Conservation (phyloP, 2,888 invertebrate genomes). For the Microplitis deprimator region DNA sequence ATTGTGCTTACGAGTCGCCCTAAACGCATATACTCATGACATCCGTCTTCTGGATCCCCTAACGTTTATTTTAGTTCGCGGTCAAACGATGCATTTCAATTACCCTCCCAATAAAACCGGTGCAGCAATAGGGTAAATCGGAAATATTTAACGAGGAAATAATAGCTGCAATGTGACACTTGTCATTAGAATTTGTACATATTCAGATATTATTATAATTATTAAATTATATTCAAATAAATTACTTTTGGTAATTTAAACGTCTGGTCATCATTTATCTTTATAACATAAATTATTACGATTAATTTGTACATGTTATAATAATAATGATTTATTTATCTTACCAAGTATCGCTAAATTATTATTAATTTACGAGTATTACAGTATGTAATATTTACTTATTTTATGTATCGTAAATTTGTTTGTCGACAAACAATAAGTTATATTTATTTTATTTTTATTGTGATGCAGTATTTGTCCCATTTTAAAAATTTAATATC, state of each 20-base stretch:
- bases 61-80: slow-evolving; percentile 13
- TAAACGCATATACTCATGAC: neutral
- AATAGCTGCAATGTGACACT: slow-evolving; percentile 15
- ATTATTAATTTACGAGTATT: neutral
- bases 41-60: slow-evolving; percentile 16
- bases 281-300: neutral
- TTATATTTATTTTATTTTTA: neutral
- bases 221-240: neutral
- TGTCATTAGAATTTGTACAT: neutral
- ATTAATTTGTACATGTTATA: neutral
- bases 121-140: slow-evolving; percentile 3
- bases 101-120: slow-evolving; percentile 2
- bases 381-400: neutral
- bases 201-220: neutral
- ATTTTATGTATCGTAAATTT: neutral
- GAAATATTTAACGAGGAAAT: slow-evolving; percentile 23
- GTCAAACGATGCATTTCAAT: slow-evolving; percentile 15
- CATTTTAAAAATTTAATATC: neutral
- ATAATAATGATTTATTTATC: neutral
- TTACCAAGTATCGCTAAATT: neutral
- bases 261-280: neutral
- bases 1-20: neutral
- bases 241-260: neutral
- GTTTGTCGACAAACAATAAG: slow-evolving; percentile 15
- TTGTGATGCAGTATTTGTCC: neutral